Evolutionary conservation across 2,888 invertebrate species (phyloP), one percentile per base, ranked within the genome.

Genomic region (Andrena minutula): DNA sequence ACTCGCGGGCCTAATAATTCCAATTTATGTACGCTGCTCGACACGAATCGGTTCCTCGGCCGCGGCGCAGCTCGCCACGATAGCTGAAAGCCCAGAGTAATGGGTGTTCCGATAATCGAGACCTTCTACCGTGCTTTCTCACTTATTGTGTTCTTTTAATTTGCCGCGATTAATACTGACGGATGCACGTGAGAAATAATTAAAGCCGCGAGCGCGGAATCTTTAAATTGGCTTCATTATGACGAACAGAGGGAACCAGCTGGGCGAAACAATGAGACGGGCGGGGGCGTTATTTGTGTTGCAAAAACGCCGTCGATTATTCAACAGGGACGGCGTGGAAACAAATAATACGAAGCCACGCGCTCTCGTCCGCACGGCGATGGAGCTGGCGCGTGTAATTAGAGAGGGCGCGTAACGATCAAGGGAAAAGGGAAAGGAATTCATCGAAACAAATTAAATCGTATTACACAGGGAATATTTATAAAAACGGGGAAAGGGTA

Each of bases 191-290:
- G 77, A 41, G 58, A 74, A 77, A 66, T 74, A 77, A 77, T 74
- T 61, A 51, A 74, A 66, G 20, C 77, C 23, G 16, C 16, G 23
- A 35, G 16, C 23, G 5, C 23, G 35, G 23, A 41, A 74, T 66
- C 65, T 56, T 76, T 61, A 74, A 74, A 77, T 77, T 74, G 65
- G 60, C 65, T 74, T 77, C 60, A 41, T 74, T 74, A 74, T 28
- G 30, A 10, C 2, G 23, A 16, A 10, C 28, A 16, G 73, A 7
- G 30, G 4, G n/a, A 16, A n/a, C 16, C 41, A 41, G n/a, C 6
- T 10, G 3, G 47, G 1, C 5, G 41, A 16, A 26, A 30, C 30
- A 12, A 26, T 23, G 41, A 12, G 23, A 12, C 10, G 3, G 65
- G 26, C 0, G 3, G 56, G 10, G 7, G 35, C 28, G 28, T 51